These are phyloP conservation scores for Holocentrus rufus DNA, from an alignment of 2,797 vertebrate species.

Conservation along the genomic window DNA sequence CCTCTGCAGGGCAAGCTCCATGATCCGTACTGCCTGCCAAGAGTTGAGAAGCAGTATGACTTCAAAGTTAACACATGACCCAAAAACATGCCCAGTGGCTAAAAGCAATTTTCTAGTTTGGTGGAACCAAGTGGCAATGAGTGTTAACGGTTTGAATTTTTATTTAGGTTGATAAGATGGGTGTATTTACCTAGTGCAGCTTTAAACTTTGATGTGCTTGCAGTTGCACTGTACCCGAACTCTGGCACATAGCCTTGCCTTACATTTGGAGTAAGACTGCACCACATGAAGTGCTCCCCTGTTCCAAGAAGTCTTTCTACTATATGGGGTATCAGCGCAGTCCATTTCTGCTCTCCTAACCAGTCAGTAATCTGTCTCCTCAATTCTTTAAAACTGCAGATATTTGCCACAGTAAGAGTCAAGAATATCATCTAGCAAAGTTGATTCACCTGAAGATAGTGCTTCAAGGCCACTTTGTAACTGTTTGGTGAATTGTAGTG, in stretches of 20 bases:
- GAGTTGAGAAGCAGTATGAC: background rate
- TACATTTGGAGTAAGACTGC: background rate
- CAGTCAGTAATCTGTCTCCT: no score
- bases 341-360: no score
- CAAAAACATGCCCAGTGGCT: no score
- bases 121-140: background rate
- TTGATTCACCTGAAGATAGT: background rate
- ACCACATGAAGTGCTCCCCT: no score
- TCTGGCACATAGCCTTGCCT: background rate
- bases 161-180: no score
- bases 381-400: no score
- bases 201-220: background rate
- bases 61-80: background rate
- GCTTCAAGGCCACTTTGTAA: conserved; percentile 8
- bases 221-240: background rate
- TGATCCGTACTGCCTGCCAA: conserved; percentile 89
- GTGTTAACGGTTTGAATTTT: background rate
- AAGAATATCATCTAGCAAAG: no score
- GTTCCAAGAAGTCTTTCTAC: no score
- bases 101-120: background rate
- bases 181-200: background rate
- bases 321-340: no score
- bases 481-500: background rate
- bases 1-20: conserved; percentile 88
- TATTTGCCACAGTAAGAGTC: no score